These are phyloP conservation scores for Beroe forskalii DNA, from an alignment of 37 sponge, comb jelly and placozoan genomes.

Conservation along the genomic window DNA sequence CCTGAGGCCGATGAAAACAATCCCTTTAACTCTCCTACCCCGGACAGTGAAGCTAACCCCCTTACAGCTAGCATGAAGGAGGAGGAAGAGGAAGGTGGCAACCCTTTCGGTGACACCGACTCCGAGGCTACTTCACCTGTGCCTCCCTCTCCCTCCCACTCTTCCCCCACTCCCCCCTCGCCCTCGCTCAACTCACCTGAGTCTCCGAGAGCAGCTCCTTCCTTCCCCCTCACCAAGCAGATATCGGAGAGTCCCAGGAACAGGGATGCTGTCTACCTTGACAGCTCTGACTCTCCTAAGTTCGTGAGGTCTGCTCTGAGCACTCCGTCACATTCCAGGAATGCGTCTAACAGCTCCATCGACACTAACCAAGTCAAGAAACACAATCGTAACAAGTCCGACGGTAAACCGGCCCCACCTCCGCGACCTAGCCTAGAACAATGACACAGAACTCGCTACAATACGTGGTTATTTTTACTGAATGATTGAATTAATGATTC, in stretches of 20 bases:
- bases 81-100: background rate
- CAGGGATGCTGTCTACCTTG: background rate
- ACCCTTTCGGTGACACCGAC: constrained; percentile 58
- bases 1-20: background rate
- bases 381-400: constrained; percentile 11
- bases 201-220: background rate
- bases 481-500: too few relatives aligned
- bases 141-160: constrained; percentile 3
- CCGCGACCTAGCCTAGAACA: constrained; percentile 41
- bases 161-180: background rate
- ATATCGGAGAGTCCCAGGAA: background rate
- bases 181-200: background rate
- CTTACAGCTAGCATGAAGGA: background rate
- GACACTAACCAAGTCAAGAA: background rate
- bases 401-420: constrained; percentile 32
- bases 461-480: background rate
- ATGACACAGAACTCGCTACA: background rate
- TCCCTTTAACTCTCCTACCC: constrained; percentile 45
- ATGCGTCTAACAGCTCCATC: constrained; percentile 28
- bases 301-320: background rate
- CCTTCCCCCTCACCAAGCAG: background rate
- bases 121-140: background rate
- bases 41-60: background rate
- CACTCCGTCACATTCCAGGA: constrained; percentile 28
- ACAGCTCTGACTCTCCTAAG: background rate